phyloP scores from a whole-genome alignment of 2,888 invertebrate genomes.

The Xanthorhoe designata region DNA sequence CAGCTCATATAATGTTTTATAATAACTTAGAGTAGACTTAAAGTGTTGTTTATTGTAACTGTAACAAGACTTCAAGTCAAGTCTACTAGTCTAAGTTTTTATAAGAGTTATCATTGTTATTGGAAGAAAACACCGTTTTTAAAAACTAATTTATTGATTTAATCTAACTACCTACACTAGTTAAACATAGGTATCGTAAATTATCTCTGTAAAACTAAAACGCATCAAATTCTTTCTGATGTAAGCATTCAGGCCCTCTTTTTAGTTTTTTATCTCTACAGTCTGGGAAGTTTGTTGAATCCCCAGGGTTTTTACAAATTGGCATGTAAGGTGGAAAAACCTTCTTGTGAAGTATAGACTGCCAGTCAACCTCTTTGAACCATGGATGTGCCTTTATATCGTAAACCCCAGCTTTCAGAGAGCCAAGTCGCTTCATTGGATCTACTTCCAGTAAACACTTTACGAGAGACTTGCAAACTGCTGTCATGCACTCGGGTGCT shows the following conservation, averaged over 20 bases:
- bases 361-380: constrained; percentile 94
- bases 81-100: too few relatives aligned
- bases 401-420: constrained; percentile 93
- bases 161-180: constrained; percentile 29
- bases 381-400: constrained; percentile 97
- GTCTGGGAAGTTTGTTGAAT: constrained; percentile 88
- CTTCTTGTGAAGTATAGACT: constrained; percentile 90
- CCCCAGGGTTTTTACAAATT: constrained; percentile 79
- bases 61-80: too few relatives aligned
- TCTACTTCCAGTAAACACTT: constrained; percentile 89
- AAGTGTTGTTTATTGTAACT: too few relatives aligned
- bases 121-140: background rate
- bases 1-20: too few relatives aligned
- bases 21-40: too few relatives aligned
- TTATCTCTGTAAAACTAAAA: constrained; percentile 75
- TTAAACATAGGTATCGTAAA: constrained; percentile 18
- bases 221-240: constrained; percentile 87
- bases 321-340: constrained; percentile 87
- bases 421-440: constrained; percentile 89
- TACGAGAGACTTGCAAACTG: constrained; percentile 91
- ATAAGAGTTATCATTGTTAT: too few relatives aligned
- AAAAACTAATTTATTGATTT: constrained; percentile 25
- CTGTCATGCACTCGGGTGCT: constrained; percentile 91
- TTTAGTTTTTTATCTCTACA: constrained; percentile 82
- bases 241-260: constrained; percentile 79